These are phyloP conservation scores for Lophotriccus pileatus DNA, from an alignment of 2,797 vertebrate species.

Conservation along the genomic window DNA sequence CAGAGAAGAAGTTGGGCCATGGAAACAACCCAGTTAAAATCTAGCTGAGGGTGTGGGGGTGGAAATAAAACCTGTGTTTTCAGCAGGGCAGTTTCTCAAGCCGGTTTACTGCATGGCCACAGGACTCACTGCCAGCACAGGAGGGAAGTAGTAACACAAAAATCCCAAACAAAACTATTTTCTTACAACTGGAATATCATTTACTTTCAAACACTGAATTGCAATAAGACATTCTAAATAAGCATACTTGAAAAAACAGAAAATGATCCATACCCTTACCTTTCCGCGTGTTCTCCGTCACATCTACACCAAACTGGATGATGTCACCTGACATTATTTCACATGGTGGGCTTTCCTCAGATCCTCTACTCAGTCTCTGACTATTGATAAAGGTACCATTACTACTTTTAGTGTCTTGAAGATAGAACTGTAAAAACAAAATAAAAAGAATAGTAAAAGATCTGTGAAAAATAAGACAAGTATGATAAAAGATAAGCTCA, in stretches of 20 bases:
- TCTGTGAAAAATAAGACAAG: neutral
- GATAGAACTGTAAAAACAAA: constrained; percentile 88
- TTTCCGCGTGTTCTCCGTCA: constrained; percentile 99
- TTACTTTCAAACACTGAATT: neutral
- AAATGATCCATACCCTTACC: constrained; percentile 79
- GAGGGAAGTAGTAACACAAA: neutral
- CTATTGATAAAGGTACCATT: constrained; percentile 99
- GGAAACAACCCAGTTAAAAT: neutral
- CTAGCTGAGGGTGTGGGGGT: fast-evolving
- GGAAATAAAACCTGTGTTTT: neutral
- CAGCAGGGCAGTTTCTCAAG: neutral
- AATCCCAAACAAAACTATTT: neutral
- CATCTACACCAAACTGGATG: constrained; percentile 98
- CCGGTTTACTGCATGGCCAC: neutral
- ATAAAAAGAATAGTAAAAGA: neutral
- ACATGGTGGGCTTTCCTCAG: constrained; percentile 97
- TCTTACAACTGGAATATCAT: neutral
- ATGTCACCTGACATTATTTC: constrained; percentile 97
- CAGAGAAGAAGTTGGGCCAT: neutral
- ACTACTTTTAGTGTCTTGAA: constrained; percentile 99
- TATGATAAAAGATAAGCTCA: neutral
- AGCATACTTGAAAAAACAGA: neutral
- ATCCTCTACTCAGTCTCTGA: constrained; percentile 96
- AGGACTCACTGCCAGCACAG: neutral
- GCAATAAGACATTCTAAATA: neutral